These are phyloP conservation scores for Cacatua alba DNA, from an alignment of 2,113 vertebrate species.

Conservation along the genomic window DNA sequence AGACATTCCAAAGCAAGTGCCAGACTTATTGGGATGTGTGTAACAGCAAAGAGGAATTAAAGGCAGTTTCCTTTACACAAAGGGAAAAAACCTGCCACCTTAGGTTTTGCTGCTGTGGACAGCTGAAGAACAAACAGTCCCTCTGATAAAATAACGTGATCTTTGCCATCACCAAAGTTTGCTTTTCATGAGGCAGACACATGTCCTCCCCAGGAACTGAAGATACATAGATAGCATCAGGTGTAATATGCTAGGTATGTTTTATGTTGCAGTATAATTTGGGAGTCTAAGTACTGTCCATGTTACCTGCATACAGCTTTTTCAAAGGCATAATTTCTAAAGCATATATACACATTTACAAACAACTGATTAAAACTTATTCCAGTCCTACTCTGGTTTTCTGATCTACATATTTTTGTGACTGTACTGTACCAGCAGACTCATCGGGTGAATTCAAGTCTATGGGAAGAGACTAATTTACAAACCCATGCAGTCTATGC, in stretches of 20 bases:
- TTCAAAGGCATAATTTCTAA: background rate
- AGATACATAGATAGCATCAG: background rate
- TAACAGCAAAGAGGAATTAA: background rate
- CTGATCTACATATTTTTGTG: background rate
- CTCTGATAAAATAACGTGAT: background rate
- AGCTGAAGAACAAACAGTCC: background rate
- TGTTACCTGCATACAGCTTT: background rate
- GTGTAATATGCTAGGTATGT: background rate
- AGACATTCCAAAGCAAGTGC: background rate
- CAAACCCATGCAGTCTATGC: background rate
- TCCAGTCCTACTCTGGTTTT: background rate
- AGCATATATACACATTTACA: rapidly evolving
- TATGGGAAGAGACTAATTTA: background rate
- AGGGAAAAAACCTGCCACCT: background rate
- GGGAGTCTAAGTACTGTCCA: background rate
- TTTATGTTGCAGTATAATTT: background rate
- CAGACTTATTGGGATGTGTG: background rate
- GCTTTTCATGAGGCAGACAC: background rate
- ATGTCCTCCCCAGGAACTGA: background rate
- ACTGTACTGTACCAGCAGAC: background rate
- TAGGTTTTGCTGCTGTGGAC: background rate
- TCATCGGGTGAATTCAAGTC: background rate
- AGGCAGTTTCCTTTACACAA: background rate
- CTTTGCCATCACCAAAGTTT: background rate
- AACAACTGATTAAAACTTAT: background rate